Percentiles rank a stretch among this genome's conserved stretches.
These are phyloP conservation scores for Cladopsammia gracilis DNA, from an alignment of 64 coral and sea anemone species.

Conservation along the genomic window DNA sequence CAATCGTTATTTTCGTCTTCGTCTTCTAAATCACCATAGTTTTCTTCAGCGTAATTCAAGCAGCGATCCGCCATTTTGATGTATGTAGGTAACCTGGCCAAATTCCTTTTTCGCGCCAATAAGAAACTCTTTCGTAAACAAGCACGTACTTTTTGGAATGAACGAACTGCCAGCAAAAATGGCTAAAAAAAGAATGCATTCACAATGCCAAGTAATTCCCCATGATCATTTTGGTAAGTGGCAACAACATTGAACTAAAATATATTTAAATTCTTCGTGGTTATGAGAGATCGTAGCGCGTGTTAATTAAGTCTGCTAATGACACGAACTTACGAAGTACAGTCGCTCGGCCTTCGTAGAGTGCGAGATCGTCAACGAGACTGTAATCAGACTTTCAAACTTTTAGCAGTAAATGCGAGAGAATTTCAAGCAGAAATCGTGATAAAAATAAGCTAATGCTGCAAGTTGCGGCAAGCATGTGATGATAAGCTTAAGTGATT, in stretches of 20 bases:
- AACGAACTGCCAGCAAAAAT: neutral
- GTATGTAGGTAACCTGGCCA: slow-evolving; percentile 33
- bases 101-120: slow-evolving; percentile 26
- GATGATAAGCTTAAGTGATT: too few species aligned
- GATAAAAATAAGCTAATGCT: too few species aligned
- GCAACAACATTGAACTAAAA: neutral
- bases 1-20: slow-evolving; percentile 48
- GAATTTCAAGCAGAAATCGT: too few species aligned
- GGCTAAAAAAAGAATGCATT: neutral
- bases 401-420: too few species aligned
- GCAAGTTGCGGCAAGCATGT: too few species aligned
- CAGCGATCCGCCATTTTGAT: slow-evolving; percentile 66
- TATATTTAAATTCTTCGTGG: neutral
- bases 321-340: too few species aligned
- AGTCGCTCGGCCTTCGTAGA: too few species aligned
- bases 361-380: too few species aligned
- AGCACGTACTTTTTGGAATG: neutral
- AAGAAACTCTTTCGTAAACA: neutral
- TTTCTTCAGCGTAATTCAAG: neutral
- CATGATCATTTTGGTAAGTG: slow-evolving; percentile 27
- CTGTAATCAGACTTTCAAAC: too few species aligned
- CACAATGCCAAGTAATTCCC: neutral
- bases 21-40: neutral
- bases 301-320: neutral
- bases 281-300: too few species aligned